Conservation (phyloP, 2,797 vertebrate species). For the Xenentodon cancila region DNA sequence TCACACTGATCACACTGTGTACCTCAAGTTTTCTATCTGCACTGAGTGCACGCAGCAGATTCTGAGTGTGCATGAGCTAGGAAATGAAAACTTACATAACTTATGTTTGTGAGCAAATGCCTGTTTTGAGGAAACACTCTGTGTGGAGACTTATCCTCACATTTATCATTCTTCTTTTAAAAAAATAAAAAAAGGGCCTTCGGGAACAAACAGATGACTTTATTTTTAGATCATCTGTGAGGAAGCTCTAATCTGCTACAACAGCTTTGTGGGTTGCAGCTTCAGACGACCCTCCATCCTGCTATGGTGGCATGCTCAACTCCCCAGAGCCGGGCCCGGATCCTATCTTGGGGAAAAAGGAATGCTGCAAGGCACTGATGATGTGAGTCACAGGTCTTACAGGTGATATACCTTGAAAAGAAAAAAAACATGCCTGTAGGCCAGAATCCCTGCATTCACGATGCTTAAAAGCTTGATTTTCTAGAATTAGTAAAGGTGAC, state of each 20-base stretch:
- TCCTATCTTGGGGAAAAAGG: background rate
- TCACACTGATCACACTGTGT: too few relatives aligned
- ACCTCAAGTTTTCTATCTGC: too few relatives aligned
- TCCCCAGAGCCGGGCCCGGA: background rate
- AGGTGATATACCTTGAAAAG: background rate
- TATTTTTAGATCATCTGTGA: conserved; percentile 1
- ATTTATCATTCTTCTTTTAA: background rate
- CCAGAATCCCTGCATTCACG: too few relatives aligned
- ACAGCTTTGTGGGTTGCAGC: background rate
- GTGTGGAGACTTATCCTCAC: background rate
- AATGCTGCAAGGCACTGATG: background rate
- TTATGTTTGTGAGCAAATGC: too few relatives aligned
- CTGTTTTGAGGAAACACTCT: too few relatives aligned
- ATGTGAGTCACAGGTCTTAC: background rate
- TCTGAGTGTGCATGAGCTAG: too few relatives aligned
- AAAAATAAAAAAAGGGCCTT: background rate
- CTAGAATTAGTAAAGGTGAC: too few relatives aligned
- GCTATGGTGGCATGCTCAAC: background rate
- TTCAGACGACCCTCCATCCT: background rate
- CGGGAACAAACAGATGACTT: background rate
- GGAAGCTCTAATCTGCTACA: background rate
- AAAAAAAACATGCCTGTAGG: too few relatives aligned
- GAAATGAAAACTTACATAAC: too few relatives aligned
- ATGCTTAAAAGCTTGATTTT: too few relatives aligned
- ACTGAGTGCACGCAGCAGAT: too few relatives aligned